Base-by-base conservation (phyloP, 2,797 vertebrate genomes). In the Rhabdomys pumilio region DNA sequence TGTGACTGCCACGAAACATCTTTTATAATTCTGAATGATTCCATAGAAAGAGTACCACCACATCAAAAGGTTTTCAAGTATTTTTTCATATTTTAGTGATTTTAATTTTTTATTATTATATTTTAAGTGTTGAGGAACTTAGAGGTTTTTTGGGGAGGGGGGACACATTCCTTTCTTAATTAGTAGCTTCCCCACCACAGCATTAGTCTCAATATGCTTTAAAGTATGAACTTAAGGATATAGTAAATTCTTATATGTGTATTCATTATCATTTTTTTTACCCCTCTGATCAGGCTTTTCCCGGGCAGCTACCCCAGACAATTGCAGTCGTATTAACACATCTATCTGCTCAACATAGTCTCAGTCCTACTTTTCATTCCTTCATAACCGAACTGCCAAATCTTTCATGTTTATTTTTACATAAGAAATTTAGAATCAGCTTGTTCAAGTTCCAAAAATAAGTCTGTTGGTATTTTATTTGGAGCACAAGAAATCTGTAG, bases 381-480 rank as follows among this genome's bases (percentile, higher is more conserved):
- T 96, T 96, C 82, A 89, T 80, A 96, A 96, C 69, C 63, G 94
- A 89, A 59, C 96, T 96, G 97, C 95, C 96, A 97, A 89, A 95
- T 97, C 96, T 94, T 95, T 72, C 90, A 92, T 96, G 89, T 97
- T 97, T 97, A 97, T 95, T 97, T 97, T 97, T 97, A 96, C 93
- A 98, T 97, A 94, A 97, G 96, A 97, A 97, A 95, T 96, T 97
- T 97, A 96, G 95, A 96, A 96, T 97, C 97, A 96, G 95, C 86
- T 95, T 96, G 94, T 96, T 97, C 96, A 83, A 93, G 76, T 97
- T 97, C 96, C 97, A 97, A 96, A 98, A 98, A 97, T 97, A 98
- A 97, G 89, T 65, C 73, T 96, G 92, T 94, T 96, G 73, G 92
- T 96, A 97, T 97, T 97, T 97, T 97, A 97, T 97, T 97, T 97